Evolutionary conservation across 2,888 invertebrate genomes (phyloP), one percentile per base, ranked within the genome.

Genomic region (Mamestra brassicae): DNA sequence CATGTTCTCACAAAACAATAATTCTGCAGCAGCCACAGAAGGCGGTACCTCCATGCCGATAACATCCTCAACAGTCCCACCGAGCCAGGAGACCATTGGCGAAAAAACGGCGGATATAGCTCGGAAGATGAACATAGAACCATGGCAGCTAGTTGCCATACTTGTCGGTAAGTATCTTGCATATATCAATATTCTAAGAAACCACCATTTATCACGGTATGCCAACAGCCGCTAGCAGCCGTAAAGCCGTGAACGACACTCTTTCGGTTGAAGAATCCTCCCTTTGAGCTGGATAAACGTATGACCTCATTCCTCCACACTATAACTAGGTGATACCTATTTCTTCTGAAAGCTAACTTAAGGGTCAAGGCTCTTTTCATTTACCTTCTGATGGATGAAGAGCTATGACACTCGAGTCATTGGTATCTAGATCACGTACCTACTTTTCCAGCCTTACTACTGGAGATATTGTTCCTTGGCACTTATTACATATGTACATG

Each of bases 81-180:
- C 95, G 57, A 94, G 92, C 58, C 94, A 97, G 77, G 97, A 97
- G 83, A 95, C 96, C 63, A 93, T 97, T 74, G 95, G 94, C 83
- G 97, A 97, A 83, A 94, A 97, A 78, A 96, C 97, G 38, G 97
- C 97, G 45, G 97, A 97, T 50, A 89, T 98, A 55, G 97, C 98
- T 50, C 97, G 97, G 79, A 97, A 97, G 89, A 97, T 98, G 92
- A 98, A 98, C 83, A 97, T 98, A 92, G 98, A 98, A 84, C 97
- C 98, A 89, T 98, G 98, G 98, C 98, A 98, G 81, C 97, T 98
- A 78, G 98, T 98, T 75, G 98, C 98, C 87, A 98, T 99, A 91
- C 97, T 98, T 88, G 98, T 98, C 92, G 98, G 98, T 98, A 95
- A 95, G 94, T 64, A 57, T 42, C 87, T 26, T 52, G 34, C 15